Evolutionary conservation across 1,140 invertebrate genomes (phyloP), one percentile per base, ranked within the genome.

Genomic region (Belonocnema kinseyi): DNA sequence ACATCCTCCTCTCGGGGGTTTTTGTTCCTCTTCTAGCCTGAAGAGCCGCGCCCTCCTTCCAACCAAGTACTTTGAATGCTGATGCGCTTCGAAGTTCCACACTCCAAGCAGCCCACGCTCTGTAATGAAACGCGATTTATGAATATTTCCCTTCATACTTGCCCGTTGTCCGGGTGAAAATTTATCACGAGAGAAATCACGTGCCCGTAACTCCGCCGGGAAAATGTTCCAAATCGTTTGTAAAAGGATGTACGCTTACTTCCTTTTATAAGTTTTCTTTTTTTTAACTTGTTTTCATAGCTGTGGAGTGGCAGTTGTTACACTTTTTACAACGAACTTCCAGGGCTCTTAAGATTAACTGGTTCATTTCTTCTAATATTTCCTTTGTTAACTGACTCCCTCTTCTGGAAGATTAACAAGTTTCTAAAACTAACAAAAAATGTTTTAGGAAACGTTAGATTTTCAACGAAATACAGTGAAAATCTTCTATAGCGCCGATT

Each of bases 61-160:
- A 79, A 80, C 80, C 77, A 80, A 88, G 87, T 83, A 91, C 91
- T 92, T 92, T 92, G 91, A 91, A 92, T 92, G 90, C 89, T 90
- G 90, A 90, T 90, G 88, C 85, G 88, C 88, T 80, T 85, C 84
- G 84, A 77, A 87, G 83, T 85, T 85, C 80, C 77, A 75, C 80
- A 80, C 84, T 83, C 81, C 75, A 80, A 75, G 80, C 72, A 54
- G 77, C 80, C 86, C 86, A 85, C 86, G 83, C 82, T 88, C 78
- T 84, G 85, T 89, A 86, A 87, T 87, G 87, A 86, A 88, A 85
- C 73, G 79, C 83, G 84, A 90, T 88, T 90, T 90, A 89, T 87
- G 82, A 84, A 85, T 86, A 88, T 87, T 86, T 81, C 77, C 79
- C 77, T 76, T 78, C 82, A 74, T 79, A 76, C 80, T 78, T 33